phyloP scores from a whole-genome alignment of 1,140 invertebrate genomes.

The Papilio polyxenes region DNA sequence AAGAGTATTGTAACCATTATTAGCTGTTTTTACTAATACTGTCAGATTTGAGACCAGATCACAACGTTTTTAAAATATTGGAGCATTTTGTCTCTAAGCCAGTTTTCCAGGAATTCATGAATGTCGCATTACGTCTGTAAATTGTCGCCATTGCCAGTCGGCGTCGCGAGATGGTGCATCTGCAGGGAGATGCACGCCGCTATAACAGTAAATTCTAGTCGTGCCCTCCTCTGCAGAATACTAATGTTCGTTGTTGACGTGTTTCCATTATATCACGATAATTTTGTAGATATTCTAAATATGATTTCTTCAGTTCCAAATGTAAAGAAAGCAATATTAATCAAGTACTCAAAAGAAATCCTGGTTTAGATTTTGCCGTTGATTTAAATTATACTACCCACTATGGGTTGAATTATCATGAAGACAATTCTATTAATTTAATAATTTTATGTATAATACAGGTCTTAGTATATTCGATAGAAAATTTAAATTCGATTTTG shows the following conservation, averaged over 20 bases:
- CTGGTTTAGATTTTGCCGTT: too few species aligned
- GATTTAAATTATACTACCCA: background rate
- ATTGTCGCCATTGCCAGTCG: conserved; percentile 28
- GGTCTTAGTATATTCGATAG: background rate
- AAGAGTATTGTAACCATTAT: too few species aligned
- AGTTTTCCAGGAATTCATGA: background rate
- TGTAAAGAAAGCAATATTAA: background rate
- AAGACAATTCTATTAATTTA: background rate
- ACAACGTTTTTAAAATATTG: background rate
- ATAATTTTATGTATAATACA: background rate
- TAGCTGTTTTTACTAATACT: too few species aligned
- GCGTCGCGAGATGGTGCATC: conserved; percentile 42
- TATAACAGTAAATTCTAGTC: conserved; percentile 69
- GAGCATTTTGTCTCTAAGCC: background rate
- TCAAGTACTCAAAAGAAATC: too few species aligned
- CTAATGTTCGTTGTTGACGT: conserved; percentile 56
- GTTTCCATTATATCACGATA: conserved; percentile 47
- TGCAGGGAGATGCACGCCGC: conserved; percentile 46
- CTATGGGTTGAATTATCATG: background rate
- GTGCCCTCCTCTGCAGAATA: conserved; percentile 62
- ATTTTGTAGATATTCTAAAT: background rate
- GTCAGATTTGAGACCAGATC: too few species aligned
- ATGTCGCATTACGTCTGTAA: background rate
- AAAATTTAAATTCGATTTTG: background rate
- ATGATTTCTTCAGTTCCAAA: background rate